A percentile compares a stretch with the other conserved stretches of the same genome.
Conservation (phyloP, 1,140 invertebrate species). For the Contarinia nasturtii region DNA sequence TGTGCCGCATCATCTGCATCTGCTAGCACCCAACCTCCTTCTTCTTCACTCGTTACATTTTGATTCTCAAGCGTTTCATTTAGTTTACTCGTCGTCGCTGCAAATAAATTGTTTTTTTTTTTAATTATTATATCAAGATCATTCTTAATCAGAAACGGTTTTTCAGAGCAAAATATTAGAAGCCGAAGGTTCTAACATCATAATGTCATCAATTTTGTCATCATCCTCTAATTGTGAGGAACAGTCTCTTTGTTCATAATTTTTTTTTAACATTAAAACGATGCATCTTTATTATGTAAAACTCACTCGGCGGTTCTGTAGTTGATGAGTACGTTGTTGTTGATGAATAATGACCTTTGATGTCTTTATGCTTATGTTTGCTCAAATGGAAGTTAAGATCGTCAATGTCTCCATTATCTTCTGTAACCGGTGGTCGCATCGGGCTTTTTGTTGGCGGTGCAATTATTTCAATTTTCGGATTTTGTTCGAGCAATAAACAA, state of each 20-base stretch:
- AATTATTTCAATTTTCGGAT: conserved; percentile 20
- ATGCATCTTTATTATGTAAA: no score
- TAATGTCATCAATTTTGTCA: no score
- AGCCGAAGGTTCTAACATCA: no score
- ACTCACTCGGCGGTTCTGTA: background rate
- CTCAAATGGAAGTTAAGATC: conserved; percentile 29
- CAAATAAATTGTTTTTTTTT: no score
- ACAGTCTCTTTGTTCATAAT: no score
- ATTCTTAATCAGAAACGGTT: no score
- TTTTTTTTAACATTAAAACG: no score
- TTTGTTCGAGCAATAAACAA: conserved; percentile 32
- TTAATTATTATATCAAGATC: no score
- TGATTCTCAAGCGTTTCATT: background rate
- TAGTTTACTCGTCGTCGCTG: background rate
- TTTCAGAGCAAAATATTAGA: no score
- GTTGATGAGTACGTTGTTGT: background rate
- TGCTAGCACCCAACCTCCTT: conserved; percentile 17
- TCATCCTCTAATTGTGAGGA: no score
- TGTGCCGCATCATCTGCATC: conserved; percentile 30
- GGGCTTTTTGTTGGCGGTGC: conserved; percentile 7
- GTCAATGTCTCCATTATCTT: conserved; percentile 25
- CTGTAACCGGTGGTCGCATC: conserved; percentile 5
- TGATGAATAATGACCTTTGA: background rate
- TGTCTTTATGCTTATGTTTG: conserved; percentile 19
- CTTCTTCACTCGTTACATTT: background rate